Evolutionary conservation across 1,140 invertebrate genomes (phyloP), one percentile per base, ranked within the genome.

Genomic region (Dendroctonus ponderosae): DNA sequence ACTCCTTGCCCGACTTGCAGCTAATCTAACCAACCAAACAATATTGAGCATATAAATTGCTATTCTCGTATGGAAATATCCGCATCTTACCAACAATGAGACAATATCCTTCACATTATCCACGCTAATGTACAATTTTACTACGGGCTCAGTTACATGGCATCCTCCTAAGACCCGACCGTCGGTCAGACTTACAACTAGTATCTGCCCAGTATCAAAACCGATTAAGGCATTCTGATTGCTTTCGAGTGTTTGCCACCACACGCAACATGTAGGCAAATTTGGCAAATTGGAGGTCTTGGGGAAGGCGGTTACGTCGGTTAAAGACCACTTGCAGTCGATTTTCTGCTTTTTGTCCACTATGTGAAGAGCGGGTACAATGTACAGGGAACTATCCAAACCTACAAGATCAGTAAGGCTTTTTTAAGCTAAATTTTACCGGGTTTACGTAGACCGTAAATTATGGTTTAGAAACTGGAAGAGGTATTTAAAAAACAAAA

Each of bases 161-260:
- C 87, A 86, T 48, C 82, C 82, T 40, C 85, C 85, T 40, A 90
- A 82, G 76, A 85, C 84, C 38, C 84, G 82, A n/a, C 87, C 86
- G 75, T 81, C 86, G 48, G 84, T 83, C 9, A 92, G 80, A 76
- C 89, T 88, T 52, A 92, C 80, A 76, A 91, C 85, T 51, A 85
- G 80, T 68, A 91, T 83, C 66, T 87, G 86, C 15, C 90, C 90
- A 71, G 84, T 81, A 71, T 89, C 87, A 59, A 87, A 89, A 38
- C 88, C 89, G 67, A 91, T 82, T 46, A 92, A 83, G 40, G 85
- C 89, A 70, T 88, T 82, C 62, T 87, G 84, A 71, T 82, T 81
- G 60, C 83, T 82, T 52, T 82, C 80, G 38, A 85, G 75, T 37
- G 87, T 88, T 75, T 88, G 85, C 90, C 90, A 91, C 89, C 89